phyloP scores from a whole-genome alignment of 2,797 vertebrate species.

The Spinus pinus region DNA sequence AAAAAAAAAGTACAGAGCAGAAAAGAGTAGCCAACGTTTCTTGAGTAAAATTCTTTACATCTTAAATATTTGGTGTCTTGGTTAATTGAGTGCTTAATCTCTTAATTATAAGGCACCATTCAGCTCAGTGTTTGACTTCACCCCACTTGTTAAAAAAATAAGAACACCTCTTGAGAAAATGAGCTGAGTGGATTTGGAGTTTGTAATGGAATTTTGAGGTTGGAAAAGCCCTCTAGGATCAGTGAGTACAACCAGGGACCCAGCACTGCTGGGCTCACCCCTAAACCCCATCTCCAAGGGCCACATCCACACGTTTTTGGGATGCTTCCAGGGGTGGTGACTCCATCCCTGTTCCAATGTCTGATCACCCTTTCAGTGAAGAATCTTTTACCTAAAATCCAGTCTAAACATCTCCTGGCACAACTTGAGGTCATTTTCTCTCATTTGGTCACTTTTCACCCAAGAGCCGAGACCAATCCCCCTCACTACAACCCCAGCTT shows the following conservation, averaged over 20 bases:
- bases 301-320: fast-evolving
- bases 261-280: fast-evolving
- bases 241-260: not conserved
- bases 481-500: not conserved
- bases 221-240: not conserved
- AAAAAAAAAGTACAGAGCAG: not conserved
- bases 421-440: not conserved
- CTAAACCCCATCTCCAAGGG: fast-evolving
- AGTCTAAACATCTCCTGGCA: not conserved
- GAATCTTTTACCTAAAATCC: not conserved
- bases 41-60: not conserved
- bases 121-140: not conserved
- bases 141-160: not conserved
- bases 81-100: not conserved
- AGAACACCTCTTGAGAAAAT: not conserved
- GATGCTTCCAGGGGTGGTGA: not conserved
- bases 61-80: not conserved
- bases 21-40: not conserved
- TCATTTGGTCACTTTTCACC: not conserved
- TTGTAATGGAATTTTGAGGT: not conserved
- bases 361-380: not conserved
- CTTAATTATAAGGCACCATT: not conserved
- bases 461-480: fast-evolving
- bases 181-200: not conserved
- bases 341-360: not conserved